Conservation (phyloP, 1,140 invertebrate genomes). For the Ylistrum balloti region DNA sequence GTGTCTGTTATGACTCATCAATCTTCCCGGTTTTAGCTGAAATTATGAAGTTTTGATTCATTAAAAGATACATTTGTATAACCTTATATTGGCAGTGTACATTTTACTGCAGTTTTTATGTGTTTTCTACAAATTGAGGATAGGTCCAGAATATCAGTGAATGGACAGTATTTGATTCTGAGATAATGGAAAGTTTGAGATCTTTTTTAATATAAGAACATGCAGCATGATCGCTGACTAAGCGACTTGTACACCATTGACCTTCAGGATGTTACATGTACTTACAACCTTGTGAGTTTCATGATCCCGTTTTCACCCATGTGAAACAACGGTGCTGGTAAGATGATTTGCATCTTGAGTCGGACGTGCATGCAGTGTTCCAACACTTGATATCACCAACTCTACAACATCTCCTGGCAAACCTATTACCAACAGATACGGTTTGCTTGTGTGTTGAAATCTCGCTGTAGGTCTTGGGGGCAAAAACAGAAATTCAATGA, state of each 20-base stretch:
- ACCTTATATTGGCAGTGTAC: not conserved
- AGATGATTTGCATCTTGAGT: slow-evolving; percentile 14
- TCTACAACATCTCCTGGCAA: slow-evolving; percentile 7
- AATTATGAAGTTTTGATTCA: slow-evolving; percentile 1
- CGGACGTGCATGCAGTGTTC: slow-evolving; percentile 10
- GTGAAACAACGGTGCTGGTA: slow-evolving; percentile 31
- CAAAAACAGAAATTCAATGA: not conserved
- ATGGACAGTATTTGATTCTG: not conserved
- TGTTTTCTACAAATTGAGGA: not conserved
- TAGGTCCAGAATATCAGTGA: not conserved
- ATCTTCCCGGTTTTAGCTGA: not conserved
- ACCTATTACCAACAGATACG: not conserved
- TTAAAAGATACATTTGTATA: not conserved
- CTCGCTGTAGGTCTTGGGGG: slow-evolving; percentile 1
- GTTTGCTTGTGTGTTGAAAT: slow-evolving; percentile 34
- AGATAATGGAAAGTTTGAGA: not conserved
- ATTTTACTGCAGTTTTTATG: not conserved
- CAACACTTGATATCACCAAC: not conserved
- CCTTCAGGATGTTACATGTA: not conserved
- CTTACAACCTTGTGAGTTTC: slow-evolving; percentile 1
- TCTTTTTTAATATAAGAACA: not conserved
- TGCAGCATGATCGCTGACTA: not conserved
- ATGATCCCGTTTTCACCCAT: slow-evolving; percentile 20
- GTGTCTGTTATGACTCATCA: slow-evolving; percentile 1
- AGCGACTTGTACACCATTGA: not conserved